Conservation (phyloP, 2,113 vertebrate genomes). For the Dipodomys stephensi region DNA sequence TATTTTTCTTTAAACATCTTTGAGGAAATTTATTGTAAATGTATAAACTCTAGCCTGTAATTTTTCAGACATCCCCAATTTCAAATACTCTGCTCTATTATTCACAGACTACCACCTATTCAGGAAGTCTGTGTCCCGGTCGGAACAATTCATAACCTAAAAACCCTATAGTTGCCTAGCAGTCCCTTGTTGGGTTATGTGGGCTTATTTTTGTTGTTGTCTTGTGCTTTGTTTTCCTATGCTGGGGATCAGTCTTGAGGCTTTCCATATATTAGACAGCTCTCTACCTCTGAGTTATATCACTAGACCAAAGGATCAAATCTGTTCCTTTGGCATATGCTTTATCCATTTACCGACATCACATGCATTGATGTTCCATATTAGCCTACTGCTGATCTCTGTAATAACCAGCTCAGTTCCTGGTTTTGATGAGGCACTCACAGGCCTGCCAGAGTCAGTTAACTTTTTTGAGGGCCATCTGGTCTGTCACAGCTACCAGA, state of each 20-base stretch:
- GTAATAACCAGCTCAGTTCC: background rate
- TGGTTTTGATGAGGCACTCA: background rate
- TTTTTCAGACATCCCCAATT: background rate
- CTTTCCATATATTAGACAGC: background rate
- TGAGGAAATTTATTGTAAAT: background rate
- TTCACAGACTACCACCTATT: background rate
- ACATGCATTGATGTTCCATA: fast-evolving
- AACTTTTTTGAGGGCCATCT: background rate
- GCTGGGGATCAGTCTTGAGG: background rate
- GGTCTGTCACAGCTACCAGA: background rate
- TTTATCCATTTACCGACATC: background rate
- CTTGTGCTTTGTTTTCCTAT: background rate
- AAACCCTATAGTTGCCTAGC: background rate
- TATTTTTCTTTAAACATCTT: background rate
- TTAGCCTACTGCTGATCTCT: background rate
- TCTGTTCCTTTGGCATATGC: background rate
- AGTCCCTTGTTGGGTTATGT: background rate
- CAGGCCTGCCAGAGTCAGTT: background rate
- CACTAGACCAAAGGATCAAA: background rate
- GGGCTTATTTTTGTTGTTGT: background rate
- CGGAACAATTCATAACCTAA: background rate
- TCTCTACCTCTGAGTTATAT: background rate
- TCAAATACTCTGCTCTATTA: background rate
- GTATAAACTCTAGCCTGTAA: background rate
- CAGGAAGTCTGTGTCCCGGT: background rate